Conservation (phyloP, 2,888 invertebrate species). For the Melieria omissa region DNA sequence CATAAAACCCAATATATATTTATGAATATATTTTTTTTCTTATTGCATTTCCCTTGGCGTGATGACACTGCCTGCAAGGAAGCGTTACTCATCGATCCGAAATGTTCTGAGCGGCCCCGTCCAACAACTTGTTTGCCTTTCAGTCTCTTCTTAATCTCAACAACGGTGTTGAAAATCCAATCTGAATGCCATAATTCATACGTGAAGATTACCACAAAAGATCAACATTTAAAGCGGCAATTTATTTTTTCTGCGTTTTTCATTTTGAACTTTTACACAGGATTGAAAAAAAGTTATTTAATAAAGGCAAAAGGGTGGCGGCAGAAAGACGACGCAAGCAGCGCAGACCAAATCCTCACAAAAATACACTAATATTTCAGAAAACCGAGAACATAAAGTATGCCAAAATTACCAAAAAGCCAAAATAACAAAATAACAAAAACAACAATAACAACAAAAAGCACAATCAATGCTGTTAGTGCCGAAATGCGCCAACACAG, state of each 20-base stretch:
- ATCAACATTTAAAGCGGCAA: constrained; percentile 1
- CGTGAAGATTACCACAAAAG: constrained; percentile 36
- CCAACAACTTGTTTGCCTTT: background rate
- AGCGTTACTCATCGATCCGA: too few species aligned
- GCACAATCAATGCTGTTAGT: background rate
- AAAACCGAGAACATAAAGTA: too few species aligned
- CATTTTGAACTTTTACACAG: background rate
- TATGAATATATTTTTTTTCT: too few species aligned
- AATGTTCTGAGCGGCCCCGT: too few species aligned
- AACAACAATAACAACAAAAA: background rate
- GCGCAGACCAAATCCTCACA: too few species aligned
- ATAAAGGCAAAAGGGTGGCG: too few species aligned
- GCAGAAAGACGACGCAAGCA: too few species aligned
- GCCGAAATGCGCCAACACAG: background rate
- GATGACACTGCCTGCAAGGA: too few species aligned
- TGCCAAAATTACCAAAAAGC: background rate
- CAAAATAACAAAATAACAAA: background rate
- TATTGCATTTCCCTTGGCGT: too few species aligned
- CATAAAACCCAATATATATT: too few species aligned
- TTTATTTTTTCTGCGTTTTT: background rate
- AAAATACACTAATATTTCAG: too few species aligned
- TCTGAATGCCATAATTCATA: constrained; percentile 65
- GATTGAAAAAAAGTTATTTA: background rate
- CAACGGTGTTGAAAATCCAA: constrained; percentile 64
- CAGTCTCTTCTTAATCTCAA: background rate